Evolutionary conservation across 2,113 vertebrate genomes (phyloP), one percentile per base, ranked within the genome.

Genomic region (Archocentrus centrarchus): DNA sequence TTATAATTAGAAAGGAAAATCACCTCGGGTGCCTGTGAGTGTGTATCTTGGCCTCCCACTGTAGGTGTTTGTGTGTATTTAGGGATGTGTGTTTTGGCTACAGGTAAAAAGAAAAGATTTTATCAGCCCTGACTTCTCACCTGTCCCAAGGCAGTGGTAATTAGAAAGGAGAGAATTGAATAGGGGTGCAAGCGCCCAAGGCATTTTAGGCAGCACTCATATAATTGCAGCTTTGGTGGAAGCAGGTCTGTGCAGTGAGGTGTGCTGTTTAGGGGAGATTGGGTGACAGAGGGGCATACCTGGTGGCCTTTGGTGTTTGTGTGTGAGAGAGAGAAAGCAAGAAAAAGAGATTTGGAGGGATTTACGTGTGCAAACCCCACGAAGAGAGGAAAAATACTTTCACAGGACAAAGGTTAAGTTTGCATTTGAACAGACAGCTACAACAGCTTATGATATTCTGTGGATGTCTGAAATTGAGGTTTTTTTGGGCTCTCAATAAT

Each of bases 111-210:
- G 94, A 94, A 85, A 95, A 96, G 95, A 96, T 98, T 94, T 96
- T 97, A 97, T 96, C 97, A 85, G 90, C 92, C 84, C 96, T 94
- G 95, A 96, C 97, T 97, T 97, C 95, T 97, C 95, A 97, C 97
- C 96, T 96, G 96, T 97, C 96, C 96, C 88, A 59, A 93, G 96
- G 95, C 96, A 92, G 93, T 78, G 61, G 78, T 97, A 97, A 97
- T 98, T 97, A 98, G 94, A 97, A 95, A 94, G 96, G 95, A 97
- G 96, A 95, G 96, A 95, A 96, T 95, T 95, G 96, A 97, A 96
- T 96, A 95, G 84, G 95, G 91, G 94, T 94, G 81, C 63, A 70
- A 95, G 93, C 91, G 94, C 97, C 95, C 81, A 63, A 32, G 91
- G 96, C 95, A 80, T 92, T 95, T 96, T 95, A 93, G 94, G 90